Evolutionary conservation across 2,113 vertebrate genomes (phyloP).

Genomic region (Dasyprocta punctata): DNA sequence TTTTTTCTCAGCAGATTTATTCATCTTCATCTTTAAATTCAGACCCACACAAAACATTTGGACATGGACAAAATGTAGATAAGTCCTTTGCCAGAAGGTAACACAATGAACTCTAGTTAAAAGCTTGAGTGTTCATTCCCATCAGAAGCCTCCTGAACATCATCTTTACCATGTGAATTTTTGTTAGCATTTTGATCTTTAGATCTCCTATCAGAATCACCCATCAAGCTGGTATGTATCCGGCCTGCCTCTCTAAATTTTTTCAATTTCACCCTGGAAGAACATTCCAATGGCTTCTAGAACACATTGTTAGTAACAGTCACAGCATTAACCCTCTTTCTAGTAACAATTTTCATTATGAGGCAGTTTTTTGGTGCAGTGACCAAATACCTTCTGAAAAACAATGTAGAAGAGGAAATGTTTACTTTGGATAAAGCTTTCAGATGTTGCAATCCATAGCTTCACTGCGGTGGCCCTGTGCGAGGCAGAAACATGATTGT

Average conservation of each 20-base stretch:
- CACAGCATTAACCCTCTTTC: not conserved
- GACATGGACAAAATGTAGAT: not conserved
- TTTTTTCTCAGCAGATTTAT: not conserved
- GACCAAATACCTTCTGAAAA: not conserved
- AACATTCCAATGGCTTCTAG: not conserved
- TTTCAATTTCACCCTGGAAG: not conserved
- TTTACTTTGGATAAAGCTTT: not conserved
- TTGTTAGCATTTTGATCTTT: not conserved
- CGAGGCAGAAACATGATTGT: not conserved
- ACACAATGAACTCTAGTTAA: not conserved
- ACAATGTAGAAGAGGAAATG: not conserved
- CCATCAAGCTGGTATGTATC: too few species aligned
- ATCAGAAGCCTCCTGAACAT: not conserved
- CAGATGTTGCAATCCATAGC: too few species aligned
- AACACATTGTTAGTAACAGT: not conserved
- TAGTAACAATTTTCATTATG: not conserved
- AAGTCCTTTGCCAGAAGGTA: not conserved
- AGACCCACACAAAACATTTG: too few species aligned
- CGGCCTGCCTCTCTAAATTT: too few species aligned
- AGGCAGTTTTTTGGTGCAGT: not conserved
- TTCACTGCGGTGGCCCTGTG: too few species aligned
- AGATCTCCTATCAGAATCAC: too few species aligned
- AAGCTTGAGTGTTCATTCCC: not conserved
- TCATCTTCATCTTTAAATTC: not conserved
- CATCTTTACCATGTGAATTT: not conserved